Percentiles rank a stretch among this genome's conserved stretches.
These are phyloP conservation scores for Tenrec ecaudatus DNA, from an alignment of 2,113 vertebrate species.

Conservation along the genomic window DNA sequence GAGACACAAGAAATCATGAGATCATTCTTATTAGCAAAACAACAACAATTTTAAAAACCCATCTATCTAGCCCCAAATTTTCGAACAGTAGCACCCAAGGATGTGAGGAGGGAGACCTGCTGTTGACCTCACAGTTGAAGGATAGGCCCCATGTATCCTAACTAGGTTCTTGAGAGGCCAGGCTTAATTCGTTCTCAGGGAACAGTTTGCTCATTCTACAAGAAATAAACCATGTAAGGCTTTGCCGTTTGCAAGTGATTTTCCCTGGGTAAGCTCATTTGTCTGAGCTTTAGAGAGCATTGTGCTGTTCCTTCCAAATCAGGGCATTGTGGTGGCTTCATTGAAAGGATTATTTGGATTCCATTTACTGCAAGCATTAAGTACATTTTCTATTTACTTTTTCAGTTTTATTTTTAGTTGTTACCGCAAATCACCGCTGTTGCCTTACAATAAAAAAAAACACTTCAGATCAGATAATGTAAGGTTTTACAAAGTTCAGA, in stretches of 20 bases:
- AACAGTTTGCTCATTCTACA: constrained; percentile 66
- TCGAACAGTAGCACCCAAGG: background rate
- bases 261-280: constrained; percentile 72
- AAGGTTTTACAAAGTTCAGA: constrained; percentile 56
- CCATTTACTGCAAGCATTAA: constrained; percentile 72
- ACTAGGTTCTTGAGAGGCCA: constrained; percentile 54
- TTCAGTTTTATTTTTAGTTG: constrained; percentile 68
- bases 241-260: constrained; percentile 68
- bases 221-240: constrained; percentile 64
- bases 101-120: background rate
- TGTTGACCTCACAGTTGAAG: constrained; percentile 9
- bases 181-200: constrained; percentile 63
- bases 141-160: background rate
- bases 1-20: background rate
- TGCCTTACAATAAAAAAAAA: constrained; percentile 34
- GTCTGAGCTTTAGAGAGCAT: constrained; percentile 62
- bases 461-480: background rate
- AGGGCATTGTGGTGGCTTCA: constrained; percentile 65
- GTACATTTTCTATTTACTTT: constrained; percentile 69
- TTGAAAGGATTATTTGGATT: constrained; percentile 66
- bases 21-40: background rate
- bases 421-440: constrained; percentile 68
- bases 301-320: constrained; percentile 61
- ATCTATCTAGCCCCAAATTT: background rate
- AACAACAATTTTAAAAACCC: background rate